Conservation (phyloP, 1,140 invertebrate genomes). For the Conus ventricosus region DNA sequence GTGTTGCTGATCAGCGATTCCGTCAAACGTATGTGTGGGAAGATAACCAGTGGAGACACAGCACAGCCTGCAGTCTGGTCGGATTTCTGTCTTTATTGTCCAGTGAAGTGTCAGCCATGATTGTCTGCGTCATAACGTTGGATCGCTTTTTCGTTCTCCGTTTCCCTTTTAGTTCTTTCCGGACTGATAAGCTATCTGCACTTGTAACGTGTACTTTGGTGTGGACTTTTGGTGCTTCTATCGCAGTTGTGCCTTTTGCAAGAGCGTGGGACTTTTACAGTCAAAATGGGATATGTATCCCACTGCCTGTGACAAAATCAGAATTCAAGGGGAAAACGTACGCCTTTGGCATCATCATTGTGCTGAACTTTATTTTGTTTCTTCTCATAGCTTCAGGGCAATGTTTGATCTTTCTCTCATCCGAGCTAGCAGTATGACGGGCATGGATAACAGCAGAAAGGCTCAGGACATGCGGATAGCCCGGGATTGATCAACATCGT, state of each 20-base stretch:
- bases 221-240: not conserved
- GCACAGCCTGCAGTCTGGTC: not conserved
- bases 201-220: not conserved
- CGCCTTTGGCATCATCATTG: not conserved
- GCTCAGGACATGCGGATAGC: too few species aligned
- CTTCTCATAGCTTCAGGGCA: too few species aligned
- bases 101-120: slow-evolving; percentile 23
- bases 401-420: too few species aligned
- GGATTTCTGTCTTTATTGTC: slow-evolving; percentile 26
- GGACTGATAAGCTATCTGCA: not conserved
- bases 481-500: too few species aligned
- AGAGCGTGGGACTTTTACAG: not conserved
- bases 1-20: not conserved
- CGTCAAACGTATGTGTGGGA: not conserved
- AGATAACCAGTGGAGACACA: slow-evolving; percentile 2
- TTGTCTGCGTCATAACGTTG: slow-evolving; percentile 13
- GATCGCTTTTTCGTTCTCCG: slow-evolving; percentile 2
- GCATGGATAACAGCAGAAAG: too few species aligned
- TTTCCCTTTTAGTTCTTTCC: not conserved
- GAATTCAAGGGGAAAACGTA: not conserved
- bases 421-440: too few species aligned
- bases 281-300: not conserved
- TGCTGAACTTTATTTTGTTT: too few species aligned
- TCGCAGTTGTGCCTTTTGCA: not conserved
- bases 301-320: not conserved